These are phyloP conservation scores for Medauroidea extradentata DNA, from an alignment of 1,140 invertebrate genomes.

Conservation along the genomic window DNA sequence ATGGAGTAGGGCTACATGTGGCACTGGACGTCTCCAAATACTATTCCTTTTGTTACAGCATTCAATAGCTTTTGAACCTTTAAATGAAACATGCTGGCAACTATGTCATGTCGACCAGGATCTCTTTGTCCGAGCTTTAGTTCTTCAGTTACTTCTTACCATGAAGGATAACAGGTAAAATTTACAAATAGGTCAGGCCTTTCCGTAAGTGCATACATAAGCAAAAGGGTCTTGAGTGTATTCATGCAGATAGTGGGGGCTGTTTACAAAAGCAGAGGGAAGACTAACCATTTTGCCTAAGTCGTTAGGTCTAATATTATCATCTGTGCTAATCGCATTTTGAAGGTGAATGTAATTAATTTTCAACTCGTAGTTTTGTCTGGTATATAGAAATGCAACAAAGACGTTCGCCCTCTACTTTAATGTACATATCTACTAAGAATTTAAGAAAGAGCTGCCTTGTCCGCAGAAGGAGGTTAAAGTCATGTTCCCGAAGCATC, in stretches of 20 bases:
- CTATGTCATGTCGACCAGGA: too few species aligned
- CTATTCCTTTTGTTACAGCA: too few species aligned
- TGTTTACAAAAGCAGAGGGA: slow-evolving; percentile 27
- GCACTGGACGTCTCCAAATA: too few species aligned
- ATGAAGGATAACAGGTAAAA: slow-evolving; percentile 47
- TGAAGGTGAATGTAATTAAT: slow-evolving; percentile 13
- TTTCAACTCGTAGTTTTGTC: slow-evolving; percentile 12
- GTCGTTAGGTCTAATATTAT: too few species aligned
- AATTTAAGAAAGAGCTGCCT: too few species aligned
- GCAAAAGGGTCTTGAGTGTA: slow-evolving; percentile 39
- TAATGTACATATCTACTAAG: too few species aligned
- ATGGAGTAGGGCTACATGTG: too few species aligned
- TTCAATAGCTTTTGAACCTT: too few species aligned
- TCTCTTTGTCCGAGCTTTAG: slow-evolving; percentile 28
- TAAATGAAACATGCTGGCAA: too few species aligned
- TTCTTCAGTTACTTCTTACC: slow-evolving; percentile 39
- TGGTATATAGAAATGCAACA: slow-evolving; percentile 1
- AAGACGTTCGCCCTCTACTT: too few species aligned
- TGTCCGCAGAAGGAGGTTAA: too few species aligned
- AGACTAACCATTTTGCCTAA: slow-evolving; percentile 21
- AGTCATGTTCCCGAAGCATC: too few species aligned
- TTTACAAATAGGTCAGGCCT: slow-evolving; percentile 44
- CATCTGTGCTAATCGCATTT: slow-evolving; percentile 14
- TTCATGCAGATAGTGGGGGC: slow-evolving; percentile 26
- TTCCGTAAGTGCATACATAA: slow-evolving; percentile 34